These are phyloP conservation scores for Blastobasis lacticolella DNA, from an alignment of 2,888 invertebrate species.

Conservation along the genomic window DNA sequence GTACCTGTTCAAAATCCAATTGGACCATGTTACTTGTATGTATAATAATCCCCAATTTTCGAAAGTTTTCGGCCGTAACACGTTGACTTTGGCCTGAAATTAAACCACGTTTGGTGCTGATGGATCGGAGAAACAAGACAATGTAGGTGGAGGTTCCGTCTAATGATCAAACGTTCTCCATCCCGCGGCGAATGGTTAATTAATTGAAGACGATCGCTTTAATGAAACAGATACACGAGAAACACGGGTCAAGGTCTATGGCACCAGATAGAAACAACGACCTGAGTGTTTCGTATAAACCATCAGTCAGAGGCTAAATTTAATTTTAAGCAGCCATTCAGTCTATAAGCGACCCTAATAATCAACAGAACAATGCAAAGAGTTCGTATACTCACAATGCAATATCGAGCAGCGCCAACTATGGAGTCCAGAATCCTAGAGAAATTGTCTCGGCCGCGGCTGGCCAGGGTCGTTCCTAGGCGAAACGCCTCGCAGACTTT, in stretches of 20 bases:
- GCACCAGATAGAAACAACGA: too few relatives aligned
- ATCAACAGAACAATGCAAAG: too few relatives aligned
- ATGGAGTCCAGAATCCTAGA: conserved; percentile 71
- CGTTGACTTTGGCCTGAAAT: conserved; percentile 57
- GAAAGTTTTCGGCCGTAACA: conserved; percentile 56
- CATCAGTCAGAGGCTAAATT: too few relatives aligned
- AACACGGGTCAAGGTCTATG: too few relatives aligned
- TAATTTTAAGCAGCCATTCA: conserved; percentile 11
- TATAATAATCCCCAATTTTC: conserved; percentile 54
- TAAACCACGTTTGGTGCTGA: conserved; percentile 50
- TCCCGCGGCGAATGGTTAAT: too few relatives aligned
- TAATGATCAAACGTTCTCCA: too few relatives aligned
- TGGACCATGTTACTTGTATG: conserved; percentile 62
- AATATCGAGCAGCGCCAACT: conserved; percentile 69
- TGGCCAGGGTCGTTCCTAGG: conserved; percentile 60
- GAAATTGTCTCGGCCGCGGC: conserved; percentile 62
- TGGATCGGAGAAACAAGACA: conserved; percentile 36
- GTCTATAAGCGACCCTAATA: conserved; percentile 16
- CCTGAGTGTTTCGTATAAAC: too few relatives aligned
- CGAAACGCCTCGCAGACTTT: conserved; percentile 44
- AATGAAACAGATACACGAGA: too few relatives aligned
- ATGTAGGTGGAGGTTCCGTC: not conserved
- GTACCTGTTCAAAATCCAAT: conserved; percentile 66
- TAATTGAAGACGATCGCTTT: too few relatives aligned
- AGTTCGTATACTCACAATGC: conserved; percentile 58